Base-by-base conservation (phyloP, 2,113 vertebrate species). In the Channa maculata region DNA sequence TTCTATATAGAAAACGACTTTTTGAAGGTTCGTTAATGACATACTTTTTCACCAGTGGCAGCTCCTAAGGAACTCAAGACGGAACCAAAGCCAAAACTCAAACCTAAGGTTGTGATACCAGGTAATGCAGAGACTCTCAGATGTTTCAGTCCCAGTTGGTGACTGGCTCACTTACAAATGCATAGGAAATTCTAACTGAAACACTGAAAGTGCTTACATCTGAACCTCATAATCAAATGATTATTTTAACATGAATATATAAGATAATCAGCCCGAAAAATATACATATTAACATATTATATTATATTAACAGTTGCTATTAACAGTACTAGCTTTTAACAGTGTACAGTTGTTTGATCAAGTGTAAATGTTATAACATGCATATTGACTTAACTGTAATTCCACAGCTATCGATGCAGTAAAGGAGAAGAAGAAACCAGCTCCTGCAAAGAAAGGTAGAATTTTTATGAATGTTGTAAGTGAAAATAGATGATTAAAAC, bases 51-150 rank as follows among this genome's bases (percentile, higher is more conserved):
- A 61, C 2, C 12, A 66, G 46, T 74, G 34, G 61, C 50, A 71
- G 75, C 55, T 50, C 36, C 43, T 0, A 74, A 76, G 15, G 62
- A 82, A 50, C 24, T 63, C 48, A 70, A 71, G 66, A 81, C 74
- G 51, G 75, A 84, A 59, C 60, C 64, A 63, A n/a, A 34, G 37
- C 43, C 67, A 60, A 75, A 82, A 68, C 7, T 64, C 59, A 77
- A 71, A 82, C 48, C 53, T 83, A 45, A 77, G 63, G 50, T 57
- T 74, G 48, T 62, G n/a, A 86, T 80, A 72, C 49, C 66, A 82
- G 89, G 83, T 89, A 85, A 80, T 46, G 4, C 4, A 62, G 67
- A 71, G 5, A 55, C 12, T 48, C 4, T 14, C 14, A 11, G 24
- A 46, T 48, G 37, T 45, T 51, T 11, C 6, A 36, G 6, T 66